A percentile compares a stretch with the other conserved stretches of the same genome.
These are phyloP conservation scores for Eubasilissa regina DNA, from an alignment of 1,140 invertebrate genomes.

Conservation along the genomic window DNA sequence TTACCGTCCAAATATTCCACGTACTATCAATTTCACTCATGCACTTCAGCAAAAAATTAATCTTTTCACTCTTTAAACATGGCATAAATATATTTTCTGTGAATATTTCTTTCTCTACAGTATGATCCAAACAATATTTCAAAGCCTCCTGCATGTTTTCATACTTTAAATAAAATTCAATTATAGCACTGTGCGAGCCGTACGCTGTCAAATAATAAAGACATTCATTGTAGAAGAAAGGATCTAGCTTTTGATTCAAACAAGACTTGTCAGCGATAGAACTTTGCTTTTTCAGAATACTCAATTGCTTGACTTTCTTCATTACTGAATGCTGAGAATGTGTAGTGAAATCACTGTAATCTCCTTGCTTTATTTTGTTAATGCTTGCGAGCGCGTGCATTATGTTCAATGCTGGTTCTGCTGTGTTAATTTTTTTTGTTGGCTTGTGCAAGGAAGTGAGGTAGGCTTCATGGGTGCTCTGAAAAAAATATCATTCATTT, in stretches of 20 bases:
- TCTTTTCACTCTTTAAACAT: constrained; percentile 76
- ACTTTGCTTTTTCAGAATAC: constrained; percentile 62
- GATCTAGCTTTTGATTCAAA: constrained; percentile 65
- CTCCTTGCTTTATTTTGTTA: constrained; percentile 72
- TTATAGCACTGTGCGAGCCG: constrained; percentile 78
- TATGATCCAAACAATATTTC: constrained; percentile 76
- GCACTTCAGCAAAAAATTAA: constrained; percentile 74
- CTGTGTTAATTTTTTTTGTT: constrained; percentile 70
- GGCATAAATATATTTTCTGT: constrained; percentile 80
- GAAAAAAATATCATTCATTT: constrained; percentile 5
- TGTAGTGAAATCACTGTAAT: constrained; percentile 71
- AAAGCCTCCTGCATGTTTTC: constrained; percentile 75
- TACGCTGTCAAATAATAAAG: constrained; percentile 82
- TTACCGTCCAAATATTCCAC: constrained; percentile 78
- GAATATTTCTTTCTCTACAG: constrained; percentile 78
- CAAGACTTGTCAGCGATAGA: constrained; percentile 62
- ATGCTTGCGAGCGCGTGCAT: constrained; percentile 73
- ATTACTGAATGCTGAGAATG: constrained; percentile 60
- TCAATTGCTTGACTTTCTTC: constrained; percentile 63
- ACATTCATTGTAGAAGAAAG: constrained; percentile 80
- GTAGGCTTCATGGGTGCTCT: constrained; percentile 21
- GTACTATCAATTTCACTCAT: constrained; percentile 77
- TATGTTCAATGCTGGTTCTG: constrained; percentile 74
- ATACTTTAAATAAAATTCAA: constrained; percentile 81
- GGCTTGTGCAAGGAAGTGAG: constrained; percentile 52